Evolutionary conservation across 2,797 vertebrate genomes (phyloP), one percentile per base, ranked within the genome.

Genomic region (Lagocephalus sceleratus): DNA sequence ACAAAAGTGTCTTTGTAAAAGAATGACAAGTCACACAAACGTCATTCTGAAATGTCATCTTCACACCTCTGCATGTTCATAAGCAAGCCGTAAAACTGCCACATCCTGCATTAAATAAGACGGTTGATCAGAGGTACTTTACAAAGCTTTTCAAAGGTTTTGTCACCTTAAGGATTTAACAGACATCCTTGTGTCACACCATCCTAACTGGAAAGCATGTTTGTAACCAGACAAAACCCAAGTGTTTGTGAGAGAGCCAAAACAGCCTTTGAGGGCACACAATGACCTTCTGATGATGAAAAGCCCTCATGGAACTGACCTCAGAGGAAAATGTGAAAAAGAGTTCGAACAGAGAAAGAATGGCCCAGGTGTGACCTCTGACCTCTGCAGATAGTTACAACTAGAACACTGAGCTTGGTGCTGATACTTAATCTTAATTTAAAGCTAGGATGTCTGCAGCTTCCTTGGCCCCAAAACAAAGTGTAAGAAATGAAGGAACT

Each of bases 351-450:
- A 64, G 69, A 86, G 81, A 75, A 87, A 89, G 86, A 87, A 82
- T 86, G 67, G 86, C 75, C 83, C 87, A 89, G 76, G 78, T 90
- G 85, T 80, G 71, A 71, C 78, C 81, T 77, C 55, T 69, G 84
- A 88, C 82, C 81, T 73, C 51, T 1, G 1, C 9, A 52, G 48
- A 75, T 10, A 82, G 80, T 72, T 86, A 63, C 65, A 85, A 85
- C 76, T 77, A 79, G 85, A 89, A 71, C 85, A 86, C 63, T 3
- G 71, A 67, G 78, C 66, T 63, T 66, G 57, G 73, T 59, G 9
- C 23, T 64, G 71, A 82, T 73, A 72, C 84, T 87, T 88, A 63
- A 86, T 89, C 87, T 87, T 87, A 75, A 88, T 89, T 89, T 86
- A 73, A 83, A 83, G 49, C 66, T 68, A 41, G 29, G 54, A 56